Conservation (phyloP, 2,888 invertebrate species). For the Rhamphomyia laevipes region DNA sequence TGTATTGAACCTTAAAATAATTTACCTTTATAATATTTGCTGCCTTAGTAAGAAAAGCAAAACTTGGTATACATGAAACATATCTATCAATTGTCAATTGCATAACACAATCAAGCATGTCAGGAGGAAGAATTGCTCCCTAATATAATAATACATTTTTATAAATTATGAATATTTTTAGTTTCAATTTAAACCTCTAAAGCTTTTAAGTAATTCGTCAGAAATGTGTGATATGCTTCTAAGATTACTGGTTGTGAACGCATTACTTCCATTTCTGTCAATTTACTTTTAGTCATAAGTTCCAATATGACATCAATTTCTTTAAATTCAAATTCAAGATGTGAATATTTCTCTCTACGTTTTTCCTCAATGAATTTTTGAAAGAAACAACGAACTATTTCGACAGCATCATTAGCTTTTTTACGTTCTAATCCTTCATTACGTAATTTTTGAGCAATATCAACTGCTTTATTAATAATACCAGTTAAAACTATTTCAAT, state of each 20-base stretch:
- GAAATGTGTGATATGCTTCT: conserved; percentile 30
- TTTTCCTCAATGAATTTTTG: conserved; percentile 27
- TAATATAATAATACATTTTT: no score
- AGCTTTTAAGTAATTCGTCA: conserved; percentile 27
- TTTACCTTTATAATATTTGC: neutral
- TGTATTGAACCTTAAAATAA: no score
- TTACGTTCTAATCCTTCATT: conserved; percentile 22
- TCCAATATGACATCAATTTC: conserved; percentile 29
- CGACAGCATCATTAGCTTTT: conserved; percentile 24
- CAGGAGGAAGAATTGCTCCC: no score
- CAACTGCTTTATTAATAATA: conserved; percentile 26
- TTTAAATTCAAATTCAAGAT: conserved; percentile 22
- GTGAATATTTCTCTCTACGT: conserved; percentile 20
- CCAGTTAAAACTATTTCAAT: conserved; percentile 26
- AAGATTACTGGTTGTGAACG: conserved; percentile 27
- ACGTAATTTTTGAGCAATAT: conserved; percentile 26
- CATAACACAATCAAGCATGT: no score
- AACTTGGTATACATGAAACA: neutral
- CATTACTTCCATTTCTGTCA: conserved; percentile 26
- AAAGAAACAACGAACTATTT: conserved; percentile 29
- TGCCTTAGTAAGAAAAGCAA: neutral
- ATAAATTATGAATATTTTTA: no score
- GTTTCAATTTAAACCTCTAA: neutral
- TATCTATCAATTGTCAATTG: neutral
- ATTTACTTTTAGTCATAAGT: conserved; percentile 26